Evolutionary conservation across 2,797 vertebrate species (phyloP), one percentile per base, ranked within the genome.

Genomic region (Alfaro cultratus): DNA sequence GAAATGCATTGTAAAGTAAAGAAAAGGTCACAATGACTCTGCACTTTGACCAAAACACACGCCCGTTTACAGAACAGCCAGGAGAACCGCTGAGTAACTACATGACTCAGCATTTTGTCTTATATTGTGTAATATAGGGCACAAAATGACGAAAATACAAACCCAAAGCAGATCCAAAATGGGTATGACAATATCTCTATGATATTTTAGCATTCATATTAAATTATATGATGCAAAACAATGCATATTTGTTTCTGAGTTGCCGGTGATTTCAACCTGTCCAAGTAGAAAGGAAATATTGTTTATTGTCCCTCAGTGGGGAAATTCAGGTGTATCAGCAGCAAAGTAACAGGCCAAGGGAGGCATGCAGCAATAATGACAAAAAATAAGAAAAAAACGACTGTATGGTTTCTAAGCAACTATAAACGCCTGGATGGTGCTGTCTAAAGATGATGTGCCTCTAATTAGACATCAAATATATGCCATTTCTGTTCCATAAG

Each of bases 1-100:
- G 23, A 41, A 41, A 26, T 45, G 3, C 5, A 6, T 70, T 13
- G 39, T n/a, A 3, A 70, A 70, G 26, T 46, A 45, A 43, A 15
- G 1, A 29, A 43, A n/a, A 15, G 23, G 13, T 71, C 68, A 71
- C 26, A 7, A 45, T 71, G 68, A 71, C 68, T 71, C 26, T 71
- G 68, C 41, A 71, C 68, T 71, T 71, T 71, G 68, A 71, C 43
- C 68, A 15, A 16, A 45, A 70, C 67, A n/a, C 36, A 12, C 26
- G 11, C 62, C 62, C 62, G 12, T 26, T 26, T 43, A 43, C 68
- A 29, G 39, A 45, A 43, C 68, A 29, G 68, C 26, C 39, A n/a
- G 41, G 26, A 46, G 45, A 46, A 71, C 41, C 16, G 41, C 68
- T 29, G 13, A 71, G 13, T 45, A 71, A 16, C 68, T 71, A 29